These are phyloP conservation scores for Sisyra terminalis DNA, from an alignment of 2,888 invertebrate genomes.

Conservation along the genomic window DNA sequence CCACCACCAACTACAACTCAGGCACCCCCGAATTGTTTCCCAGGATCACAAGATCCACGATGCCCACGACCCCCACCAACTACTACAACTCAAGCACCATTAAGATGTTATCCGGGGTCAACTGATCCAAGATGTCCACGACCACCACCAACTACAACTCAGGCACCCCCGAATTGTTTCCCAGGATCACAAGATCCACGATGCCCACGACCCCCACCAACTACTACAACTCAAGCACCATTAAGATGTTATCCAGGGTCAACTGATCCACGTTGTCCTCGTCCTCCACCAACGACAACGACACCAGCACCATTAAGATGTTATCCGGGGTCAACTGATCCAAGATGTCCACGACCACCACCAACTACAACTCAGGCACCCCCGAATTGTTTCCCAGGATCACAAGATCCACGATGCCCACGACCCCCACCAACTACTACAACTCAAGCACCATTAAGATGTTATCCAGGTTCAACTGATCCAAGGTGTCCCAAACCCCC, in stretches of 20 bases:
- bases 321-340: conserved; percentile 18
- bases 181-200: conserved; percentile 19
- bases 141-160: conserved; percentile 13
- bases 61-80: conserved; percentile 18
- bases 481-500: conserved; percentile 14
- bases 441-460: conserved; percentile 15
- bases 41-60: conserved; percentile 19
- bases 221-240: conserved; percentile 12
- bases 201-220: conserved; percentile 20
- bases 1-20: conserved; percentile 14
- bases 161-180: conserved; percentile 17
- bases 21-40: conserved; percentile 16
- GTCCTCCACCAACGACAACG: conserved; percentile 11
- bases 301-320: conserved; percentile 15
- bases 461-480: conserved; percentile 17
- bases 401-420: conserved; percentile 19
- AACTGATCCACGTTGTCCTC: conserved; percentile 14
- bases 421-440: conserved; percentile 12
- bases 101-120: conserved; percentile 18
- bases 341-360: conserved; percentile 18
- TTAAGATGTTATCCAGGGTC: conserved; percentile 21
- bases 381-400: conserved; percentile 18
- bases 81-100: conserved; percentile 11
- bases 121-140: conserved; percentile 19
- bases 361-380: conserved; percentile 13